These are phyloP conservation scores for Myathropa florea DNA, from an alignment of 2,888 invertebrate species.

Conservation along the genomic window DNA sequence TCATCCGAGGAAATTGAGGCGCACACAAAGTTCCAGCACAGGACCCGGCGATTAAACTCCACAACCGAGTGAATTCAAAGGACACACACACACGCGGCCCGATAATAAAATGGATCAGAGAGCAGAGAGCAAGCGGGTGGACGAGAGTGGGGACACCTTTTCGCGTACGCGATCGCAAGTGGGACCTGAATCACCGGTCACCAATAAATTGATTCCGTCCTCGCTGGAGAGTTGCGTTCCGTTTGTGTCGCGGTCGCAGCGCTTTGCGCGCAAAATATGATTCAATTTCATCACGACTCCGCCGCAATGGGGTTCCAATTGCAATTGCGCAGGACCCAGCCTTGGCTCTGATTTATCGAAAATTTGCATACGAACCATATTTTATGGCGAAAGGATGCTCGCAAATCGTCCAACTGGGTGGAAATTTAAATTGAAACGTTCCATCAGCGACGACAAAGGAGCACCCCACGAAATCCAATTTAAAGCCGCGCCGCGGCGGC, in stretches of 20 bases:
- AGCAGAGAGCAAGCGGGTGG: neutral
- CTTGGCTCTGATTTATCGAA: slow-evolving; percentile 64
- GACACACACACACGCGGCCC: slow-evolving; percentile 8
- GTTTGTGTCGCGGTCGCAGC: neutral
- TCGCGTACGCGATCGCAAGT: slow-evolving; percentile 34
- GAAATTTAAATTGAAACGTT: slow-evolving; percentile 70
- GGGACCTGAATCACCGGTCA: neutral
- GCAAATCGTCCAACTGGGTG: slow-evolving; percentile 52
- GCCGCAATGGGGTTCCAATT: slow-evolving; percentile 70
- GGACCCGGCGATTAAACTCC: slow-evolving; percentile 47
- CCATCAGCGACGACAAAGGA: slow-evolving; percentile 40
- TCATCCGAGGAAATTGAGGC: slow-evolving; percentile 45
- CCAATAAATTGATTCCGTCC: slow-evolving; percentile 65
- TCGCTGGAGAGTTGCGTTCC: neutral
- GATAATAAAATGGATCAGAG: slow-evolving; percentile 44
- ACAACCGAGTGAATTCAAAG: slow-evolving; percentile 31
- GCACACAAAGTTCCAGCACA: slow-evolving; percentile 41
- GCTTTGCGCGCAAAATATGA: slow-evolving; percentile 57
- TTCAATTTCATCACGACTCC: slow-evolving; percentile 60
- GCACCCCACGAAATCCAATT: slow-evolving; percentile 61
- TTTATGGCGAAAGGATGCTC: slow-evolving; percentile 66
- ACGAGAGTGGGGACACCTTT: slow-evolving; percentile 34
- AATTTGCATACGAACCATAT: slow-evolving; percentile 70
- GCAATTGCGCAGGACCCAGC: slow-evolving; percentile 47
- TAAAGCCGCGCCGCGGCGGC: slow-evolving; percentile 31